Base-by-base conservation (phyloP, 2,888 invertebrate genomes). In the Lycocerus yunnanus region DNA sequence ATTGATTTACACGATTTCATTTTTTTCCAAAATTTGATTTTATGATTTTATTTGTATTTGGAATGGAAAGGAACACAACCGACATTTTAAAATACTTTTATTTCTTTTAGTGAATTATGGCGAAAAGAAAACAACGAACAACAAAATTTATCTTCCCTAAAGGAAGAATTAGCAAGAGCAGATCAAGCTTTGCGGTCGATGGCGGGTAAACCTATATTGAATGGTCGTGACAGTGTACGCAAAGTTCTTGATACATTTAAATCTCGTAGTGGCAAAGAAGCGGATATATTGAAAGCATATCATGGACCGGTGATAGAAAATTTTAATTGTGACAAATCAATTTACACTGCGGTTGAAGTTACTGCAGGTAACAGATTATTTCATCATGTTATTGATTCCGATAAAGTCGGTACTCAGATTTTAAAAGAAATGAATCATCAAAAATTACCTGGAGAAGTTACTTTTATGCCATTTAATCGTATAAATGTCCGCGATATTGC, bases 401-500 rank as follows among this genome's bases (percentile, higher is more conserved):
- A 99, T 85, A 94, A 94, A 79, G 96, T 98, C 67, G 99, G 99
- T 10, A 98, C 99, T 0, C 95, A 96, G 86, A 97, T 99, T 79
- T 88, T 99, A 65, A 97, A 98, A 87, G 98, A 99, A 88, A 98
- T 99, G 95, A 99, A 99, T 87, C 91, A 95, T 75, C 95, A 97
- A 83, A 95, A 95, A 82, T 89, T 99, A 72, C 98, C 98, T 0
- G 99, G 99, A 0, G 99, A 99, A 89, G 98, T 98, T 0, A 99
- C 98, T 0, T 99, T 99, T 86, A 98, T 99, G 97, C 99, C 99
- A 0, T 89, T 99, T 65, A 99, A 99, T 89, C 91, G 99, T 63
- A 90, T 99, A 21, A 95, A 96, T 81, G 92, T 91, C 0, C 89
- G 91, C 77, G 88, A 88, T 68, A 89, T 90, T 70, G 89, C 90